These are phyloP conservation scores for Carabus problematicus DNA, from an alignment of 2,888 invertebrate species.

Conservation along the genomic window DNA sequence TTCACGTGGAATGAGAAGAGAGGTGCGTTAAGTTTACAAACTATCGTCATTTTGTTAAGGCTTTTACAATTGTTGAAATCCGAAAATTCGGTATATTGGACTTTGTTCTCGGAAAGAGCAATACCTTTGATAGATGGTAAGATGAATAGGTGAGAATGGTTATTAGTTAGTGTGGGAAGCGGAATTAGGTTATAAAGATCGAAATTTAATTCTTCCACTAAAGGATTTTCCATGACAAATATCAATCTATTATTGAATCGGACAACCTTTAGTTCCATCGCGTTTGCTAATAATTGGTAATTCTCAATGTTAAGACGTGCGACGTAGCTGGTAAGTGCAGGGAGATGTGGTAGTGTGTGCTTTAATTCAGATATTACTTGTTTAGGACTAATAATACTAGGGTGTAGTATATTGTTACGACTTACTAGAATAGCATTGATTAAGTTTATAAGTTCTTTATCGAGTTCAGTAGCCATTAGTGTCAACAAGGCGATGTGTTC, in stretches of 20 bases:
- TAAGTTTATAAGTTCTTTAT: conserved; percentile 11
- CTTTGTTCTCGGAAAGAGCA: not conserved
- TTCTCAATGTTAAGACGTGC: not conserved
- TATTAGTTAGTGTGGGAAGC: not conserved
- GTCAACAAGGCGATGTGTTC: not conserved
- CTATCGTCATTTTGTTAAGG: not conserved
- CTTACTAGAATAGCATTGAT: conserved; percentile 17
- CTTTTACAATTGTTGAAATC: conserved; percentile 1
- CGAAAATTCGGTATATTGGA: not conserved
- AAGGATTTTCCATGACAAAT: not conserved
- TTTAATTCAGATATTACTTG: not conserved
- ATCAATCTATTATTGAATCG: not conserved
- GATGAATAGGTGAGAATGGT: not conserved
- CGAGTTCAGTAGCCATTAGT: not conserved
- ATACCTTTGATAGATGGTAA: not conserved
- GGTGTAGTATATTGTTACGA: conserved; percentile 44
- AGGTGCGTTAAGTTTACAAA: not conserved
- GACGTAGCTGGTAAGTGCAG: not conserved
- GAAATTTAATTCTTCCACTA: not conserved
- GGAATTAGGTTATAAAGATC: not conserved
- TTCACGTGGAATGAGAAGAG: not conserved
- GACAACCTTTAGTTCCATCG: not conserved
- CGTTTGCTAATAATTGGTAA: not conserved
- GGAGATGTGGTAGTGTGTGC: not conserved
- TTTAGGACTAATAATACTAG: conserved; percentile 42